Conservation (phyloP, 2,113 vertebrate species). For the Catharus minimus region DNA sequence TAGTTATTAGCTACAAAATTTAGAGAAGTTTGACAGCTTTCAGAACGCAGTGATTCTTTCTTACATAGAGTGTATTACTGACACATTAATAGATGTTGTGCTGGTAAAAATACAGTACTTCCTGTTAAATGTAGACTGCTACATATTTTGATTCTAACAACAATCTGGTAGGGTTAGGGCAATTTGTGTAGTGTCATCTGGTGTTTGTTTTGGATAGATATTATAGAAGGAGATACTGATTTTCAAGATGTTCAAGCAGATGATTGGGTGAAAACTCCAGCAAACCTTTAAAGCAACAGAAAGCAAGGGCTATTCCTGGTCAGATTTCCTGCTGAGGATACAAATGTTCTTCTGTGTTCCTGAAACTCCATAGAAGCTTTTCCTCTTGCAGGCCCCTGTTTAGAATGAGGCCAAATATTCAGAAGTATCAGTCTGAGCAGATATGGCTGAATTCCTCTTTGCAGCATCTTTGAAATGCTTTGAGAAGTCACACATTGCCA, state of each 20-base stretch:
- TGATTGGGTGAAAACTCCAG: conserved; percentile 73
- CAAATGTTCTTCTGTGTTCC: conserved; percentile 49
- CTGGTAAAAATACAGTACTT: conserved; percentile 71
- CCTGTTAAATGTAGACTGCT: conserved; percentile 72
- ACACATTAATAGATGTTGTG: conserved; percentile 66
- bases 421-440: background rate
- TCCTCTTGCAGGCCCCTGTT: background rate
- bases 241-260: conserved; percentile 80
- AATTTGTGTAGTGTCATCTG: conserved; percentile 77
- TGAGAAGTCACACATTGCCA: background rate
- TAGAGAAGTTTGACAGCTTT: conserved; percentile 50
- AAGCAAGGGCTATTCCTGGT: conserved; percentile 66
- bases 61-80: conserved; percentile 46
- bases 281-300: conserved; percentile 73
- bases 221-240: conserved; percentile 73
- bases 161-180: conserved; percentile 80
- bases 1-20: conserved; percentile 51
- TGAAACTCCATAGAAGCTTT: conserved; percentile 14
- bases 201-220: conserved; percentile 77
- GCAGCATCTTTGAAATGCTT: background rate
- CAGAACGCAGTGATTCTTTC: conserved; percentile 9
- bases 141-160: conserved; percentile 78
- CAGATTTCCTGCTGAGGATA: conserved; percentile 56
- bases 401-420: conserved; percentile 18
- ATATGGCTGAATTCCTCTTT: background rate